Conservation (phyloP, 2,113 vertebrate genomes). For the Plotosus lineatus region DNA sequence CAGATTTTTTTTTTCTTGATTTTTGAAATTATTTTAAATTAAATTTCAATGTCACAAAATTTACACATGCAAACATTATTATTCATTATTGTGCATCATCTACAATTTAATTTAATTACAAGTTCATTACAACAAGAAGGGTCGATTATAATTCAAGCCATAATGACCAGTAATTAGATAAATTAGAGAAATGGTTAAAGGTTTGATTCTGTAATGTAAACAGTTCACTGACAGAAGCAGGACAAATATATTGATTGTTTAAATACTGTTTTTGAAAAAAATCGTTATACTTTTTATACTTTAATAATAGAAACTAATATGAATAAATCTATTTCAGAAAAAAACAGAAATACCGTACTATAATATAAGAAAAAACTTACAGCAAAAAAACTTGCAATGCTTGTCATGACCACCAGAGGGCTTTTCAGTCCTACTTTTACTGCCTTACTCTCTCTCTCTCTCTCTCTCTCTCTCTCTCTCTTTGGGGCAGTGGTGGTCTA, state of each 20-base stretch:
- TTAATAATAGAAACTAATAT: background rate
- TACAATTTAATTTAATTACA: no score
- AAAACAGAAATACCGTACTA: no score
- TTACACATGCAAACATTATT: background rate
- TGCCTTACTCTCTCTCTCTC: conserved; percentile 23
- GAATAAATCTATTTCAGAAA: background rate
- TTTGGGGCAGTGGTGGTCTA: no score
- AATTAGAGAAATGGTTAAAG: background rate
- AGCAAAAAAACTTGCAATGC: background rate
- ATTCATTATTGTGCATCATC: background rate
- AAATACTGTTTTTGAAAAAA: background rate
- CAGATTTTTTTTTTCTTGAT: no score
- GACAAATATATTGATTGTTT: no score
- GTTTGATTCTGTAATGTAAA: background rate
- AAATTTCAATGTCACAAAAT: no score
- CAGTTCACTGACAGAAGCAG: background rate
- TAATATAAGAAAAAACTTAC: background rate
- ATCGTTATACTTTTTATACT: background rate
- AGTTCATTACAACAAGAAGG: background rate
- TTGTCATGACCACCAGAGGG: background rate
- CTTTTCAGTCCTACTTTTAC: background rate
- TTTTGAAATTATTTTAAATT: no score
- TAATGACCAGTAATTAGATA: background rate
- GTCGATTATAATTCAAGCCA: background rate
- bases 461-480: conserved; percentile 16